These are phyloP conservation scores for Galagoides demidoff DNA, from an alignment of 2,797 vertebrate genomes.

Conservation along the genomic window DNA sequence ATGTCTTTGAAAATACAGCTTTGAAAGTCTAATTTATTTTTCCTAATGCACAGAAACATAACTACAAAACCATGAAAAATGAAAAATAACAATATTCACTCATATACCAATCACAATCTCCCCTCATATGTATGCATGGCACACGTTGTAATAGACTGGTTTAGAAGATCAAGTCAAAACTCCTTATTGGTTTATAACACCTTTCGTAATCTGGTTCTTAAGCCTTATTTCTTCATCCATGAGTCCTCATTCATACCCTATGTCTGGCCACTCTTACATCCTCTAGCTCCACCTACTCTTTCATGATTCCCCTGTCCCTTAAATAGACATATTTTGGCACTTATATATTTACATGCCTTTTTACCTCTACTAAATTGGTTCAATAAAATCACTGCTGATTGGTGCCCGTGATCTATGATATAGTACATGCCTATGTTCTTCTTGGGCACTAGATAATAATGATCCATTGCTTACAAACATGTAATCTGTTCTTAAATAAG, in stretches of 20 bases:
- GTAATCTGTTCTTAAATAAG: constrained; percentile 69
- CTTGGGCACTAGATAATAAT: constrained; percentile 61
- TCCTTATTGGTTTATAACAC: neutral
- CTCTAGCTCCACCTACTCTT: neutral
- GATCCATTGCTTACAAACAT: constrained; percentile 76
- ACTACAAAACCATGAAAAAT: constrained; percentile 11
- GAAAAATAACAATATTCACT: neutral
- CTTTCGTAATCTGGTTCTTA: neutral
- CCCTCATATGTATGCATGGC: neutral
- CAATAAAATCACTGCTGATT: constrained; percentile 64
- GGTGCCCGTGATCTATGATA: constrained; percentile 26
- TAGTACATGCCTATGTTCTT: constrained; percentile 52
- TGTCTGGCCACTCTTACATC: neutral
- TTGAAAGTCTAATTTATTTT: neutral
- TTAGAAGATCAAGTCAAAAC: neutral
- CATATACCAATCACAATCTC: neutral
- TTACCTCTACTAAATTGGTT: neutral
- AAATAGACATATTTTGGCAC: neutral
- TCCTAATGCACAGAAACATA: constrained; percentile 14
- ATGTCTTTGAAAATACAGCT: neutral
- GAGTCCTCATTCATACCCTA: neutral
- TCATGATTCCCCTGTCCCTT: neutral
- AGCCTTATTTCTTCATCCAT: neutral
- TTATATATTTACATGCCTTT: constrained; percentile 6
- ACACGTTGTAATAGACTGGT: neutral